Conservation (phyloP, 2,113 vertebrate species). For the Heloderma charlesbogerti region DNA sequence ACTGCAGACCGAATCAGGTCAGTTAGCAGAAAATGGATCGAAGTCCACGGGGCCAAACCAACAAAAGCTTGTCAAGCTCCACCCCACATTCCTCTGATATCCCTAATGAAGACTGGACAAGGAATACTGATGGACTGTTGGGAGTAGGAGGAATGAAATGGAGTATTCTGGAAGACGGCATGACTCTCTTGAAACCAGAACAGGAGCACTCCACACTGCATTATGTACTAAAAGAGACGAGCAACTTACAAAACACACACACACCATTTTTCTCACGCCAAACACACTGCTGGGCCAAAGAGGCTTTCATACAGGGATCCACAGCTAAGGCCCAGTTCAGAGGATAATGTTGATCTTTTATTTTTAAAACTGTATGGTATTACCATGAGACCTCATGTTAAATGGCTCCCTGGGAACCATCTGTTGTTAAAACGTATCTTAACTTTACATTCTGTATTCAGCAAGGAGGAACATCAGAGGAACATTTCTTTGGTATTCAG, state of each 20-base stretch:
- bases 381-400: background rate
- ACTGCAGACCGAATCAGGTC: no score
- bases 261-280: background rate
- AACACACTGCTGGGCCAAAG: background rate
- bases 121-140: background rate
- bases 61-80: no score
- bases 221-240: background rate
- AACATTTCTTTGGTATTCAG: constrained; percentile 20
- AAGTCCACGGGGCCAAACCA: no score
- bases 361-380: background rate
- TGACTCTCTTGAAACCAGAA: background rate
- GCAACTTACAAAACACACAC: background rate
- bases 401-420: background rate
- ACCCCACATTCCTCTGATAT: no score
- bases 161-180: background rate
- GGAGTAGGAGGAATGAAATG: background rate
- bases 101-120: background rate
- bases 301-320: background rate
- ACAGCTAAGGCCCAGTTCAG: background rate
- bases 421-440: background rate
- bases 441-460: background rate
- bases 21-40: no score
- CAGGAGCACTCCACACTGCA: background rate
- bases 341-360: background rate
- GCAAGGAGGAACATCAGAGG: background rate